A percentile compares a stretch with the other conserved stretches of the same genome.
Evolutionary conservation across 2,888 invertebrate genomes (phyloP).

Genomic region (Tanytarsus gracilentus): DNA sequence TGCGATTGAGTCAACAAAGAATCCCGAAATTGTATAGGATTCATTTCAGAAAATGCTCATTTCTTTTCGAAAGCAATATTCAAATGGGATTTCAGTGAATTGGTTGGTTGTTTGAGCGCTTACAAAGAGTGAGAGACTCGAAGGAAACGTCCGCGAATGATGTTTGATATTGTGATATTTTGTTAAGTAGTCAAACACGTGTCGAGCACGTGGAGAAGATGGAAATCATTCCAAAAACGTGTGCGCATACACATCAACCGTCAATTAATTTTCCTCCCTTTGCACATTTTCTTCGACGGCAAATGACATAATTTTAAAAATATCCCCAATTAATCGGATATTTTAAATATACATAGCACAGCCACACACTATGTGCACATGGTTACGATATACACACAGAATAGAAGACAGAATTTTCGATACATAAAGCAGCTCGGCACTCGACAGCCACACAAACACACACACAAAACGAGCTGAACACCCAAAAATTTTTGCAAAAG

Average conservation of each 20-base stretch:
- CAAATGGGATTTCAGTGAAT: constrained; percentile 22
- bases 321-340: constrained; percentile 28
- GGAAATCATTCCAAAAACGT: constrained; percentile 1
- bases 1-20: no score
- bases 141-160: constrained; percentile 3
- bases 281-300: neutral
- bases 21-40: no score
- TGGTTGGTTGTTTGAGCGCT: constrained; percentile 18
- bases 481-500: constrained; percentile 25
- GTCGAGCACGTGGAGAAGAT: constrained; percentile 8
- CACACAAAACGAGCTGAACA: constrained; percentile 12
- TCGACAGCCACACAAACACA: constrained; percentile 4
- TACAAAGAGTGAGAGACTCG: constrained; percentile 13
- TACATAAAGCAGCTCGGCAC: constrained; percentile 9
- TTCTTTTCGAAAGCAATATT: constrained; percentile 19
- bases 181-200: neutral
- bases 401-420: constrained; percentile 18
- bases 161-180: neutral
- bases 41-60: no score
- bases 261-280: neutral
- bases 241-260: no score
- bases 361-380: constrained; percentile 4
- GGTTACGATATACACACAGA: constrained; percentile 19
- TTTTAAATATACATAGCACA: constrained; percentile 26
- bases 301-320: constrained; percentile 2